A percentile compares a stretch with the other conserved stretches of the same genome.
Evolutionary conservation across 2,113 vertebrate genomes (phyloP).

Genomic region (Saguinus midas): DNA sequence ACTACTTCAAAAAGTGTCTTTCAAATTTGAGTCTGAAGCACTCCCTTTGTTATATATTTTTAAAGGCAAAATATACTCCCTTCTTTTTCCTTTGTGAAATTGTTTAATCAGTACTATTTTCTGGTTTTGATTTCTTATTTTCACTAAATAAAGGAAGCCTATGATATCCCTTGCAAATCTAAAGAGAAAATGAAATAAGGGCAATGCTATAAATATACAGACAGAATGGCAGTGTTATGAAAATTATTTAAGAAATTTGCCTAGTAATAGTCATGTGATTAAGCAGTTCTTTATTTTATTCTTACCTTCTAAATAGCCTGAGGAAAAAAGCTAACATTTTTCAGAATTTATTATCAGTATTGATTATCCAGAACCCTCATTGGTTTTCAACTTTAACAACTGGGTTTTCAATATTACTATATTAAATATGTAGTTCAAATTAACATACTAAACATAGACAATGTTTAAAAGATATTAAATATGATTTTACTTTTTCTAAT

Average conservation of each 20-base stretch:
- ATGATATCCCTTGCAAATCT: background rate
- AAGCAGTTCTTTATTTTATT: background rate
- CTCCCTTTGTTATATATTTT: slow-evolving; percentile 19
- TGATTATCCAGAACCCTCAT: background rate
- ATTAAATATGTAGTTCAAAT: slow-evolving; percentile 9
- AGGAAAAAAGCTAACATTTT: background rate
- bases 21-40: slow-evolving; percentile 7
- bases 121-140: background rate
- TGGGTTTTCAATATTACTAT: background rate
- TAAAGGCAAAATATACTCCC: background rate
- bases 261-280: background rate
- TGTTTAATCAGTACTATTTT: background rate
- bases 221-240: background rate
- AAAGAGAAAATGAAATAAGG: background rate
- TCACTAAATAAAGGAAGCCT: background rate
- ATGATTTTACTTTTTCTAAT: background rate
- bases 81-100: slow-evolving; percentile 37
- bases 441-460: background rate
- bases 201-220: background rate
- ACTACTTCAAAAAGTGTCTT: background rate
- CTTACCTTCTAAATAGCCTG: background rate
- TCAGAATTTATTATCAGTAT: background rate
- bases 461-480: slow-evolving; percentile 10
- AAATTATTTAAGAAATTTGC: background rate
- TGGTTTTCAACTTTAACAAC: background rate